Evolutionary conservation across 2,797 vertebrate genomes (phyloP).

Genomic region (Gambusia yucatana): DNA sequence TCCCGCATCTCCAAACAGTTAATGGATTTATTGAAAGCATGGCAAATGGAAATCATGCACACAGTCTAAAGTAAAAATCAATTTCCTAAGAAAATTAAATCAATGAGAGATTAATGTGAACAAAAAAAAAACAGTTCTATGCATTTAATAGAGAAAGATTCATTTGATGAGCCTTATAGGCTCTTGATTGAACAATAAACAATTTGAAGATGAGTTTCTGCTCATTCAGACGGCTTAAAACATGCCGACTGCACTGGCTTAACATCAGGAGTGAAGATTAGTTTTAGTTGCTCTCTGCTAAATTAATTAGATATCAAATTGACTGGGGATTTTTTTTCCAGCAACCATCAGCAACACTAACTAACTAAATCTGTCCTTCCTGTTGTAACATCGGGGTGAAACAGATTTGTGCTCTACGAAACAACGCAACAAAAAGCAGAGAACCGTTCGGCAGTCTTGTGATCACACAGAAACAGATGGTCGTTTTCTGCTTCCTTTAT

Average conservation of each 20-base stretch:
- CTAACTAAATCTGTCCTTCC: not conserved
- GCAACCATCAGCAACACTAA: too few relatives aligned
- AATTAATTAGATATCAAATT: not conserved
- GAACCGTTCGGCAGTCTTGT: not conserved
- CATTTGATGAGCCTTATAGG: too few relatives aligned
- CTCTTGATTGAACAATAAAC: too few relatives aligned
- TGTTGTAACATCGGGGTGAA: not conserved
- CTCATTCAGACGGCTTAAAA: not conserved
- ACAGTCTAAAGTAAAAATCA: too few relatives aligned
- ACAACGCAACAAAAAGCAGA: not conserved
- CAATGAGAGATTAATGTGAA: too few relatives aligned
- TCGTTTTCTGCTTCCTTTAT: slow-evolving; percentile 8
- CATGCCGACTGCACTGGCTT: not conserved
- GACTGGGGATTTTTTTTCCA: not conserved
- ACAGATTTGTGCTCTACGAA: not conserved
- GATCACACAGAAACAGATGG: slow-evolving; percentile 7
- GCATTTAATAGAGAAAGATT: too few relatives aligned
- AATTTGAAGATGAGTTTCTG: too few relatives aligned
- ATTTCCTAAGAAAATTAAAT: too few relatives aligned
- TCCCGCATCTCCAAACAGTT: too few relatives aligned
- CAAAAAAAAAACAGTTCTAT: too few relatives aligned
- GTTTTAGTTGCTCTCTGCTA: not conserved
- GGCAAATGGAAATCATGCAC: too few relatives aligned
- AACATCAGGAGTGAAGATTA: not conserved
- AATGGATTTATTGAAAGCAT: too few relatives aligned